Base-by-base conservation (phyloP, 2,888 invertebrate species). In the Trachelus stipa region DNA sequence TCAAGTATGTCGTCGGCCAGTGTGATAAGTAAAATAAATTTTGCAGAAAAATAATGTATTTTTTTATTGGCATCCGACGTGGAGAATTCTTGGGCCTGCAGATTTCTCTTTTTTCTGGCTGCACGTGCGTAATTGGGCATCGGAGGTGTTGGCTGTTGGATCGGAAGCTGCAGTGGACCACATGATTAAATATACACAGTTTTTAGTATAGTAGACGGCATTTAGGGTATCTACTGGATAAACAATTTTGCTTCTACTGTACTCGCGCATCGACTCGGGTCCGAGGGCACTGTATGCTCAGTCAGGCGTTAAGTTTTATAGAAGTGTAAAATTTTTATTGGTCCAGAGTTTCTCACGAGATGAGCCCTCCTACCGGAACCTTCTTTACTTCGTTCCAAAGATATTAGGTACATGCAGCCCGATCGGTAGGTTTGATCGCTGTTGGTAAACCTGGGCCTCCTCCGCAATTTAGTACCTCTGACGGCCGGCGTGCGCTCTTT, bases 321-420 rank as follows among this genome's bases (percentile, higher is more conserved):
- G 87, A 89, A 88, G 89, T 90, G 90, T 90, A 90, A 90, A 90
- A 90, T 89, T 90, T 85, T 81, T 84, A 88, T 90, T 90, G 90
- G 90, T 90, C 90, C 90, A 90, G 88, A 90, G 87, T 88, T 81
- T 80, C 80, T 80, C 77, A 81, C 80, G 81, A 79, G 82, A 80
- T 82, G 79, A 79, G 56, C 76, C 69, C 73, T 75, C 74, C 74
- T 35, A 34, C 35, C n/a, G 2, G 33, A 30, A 4, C 74, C 74
- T 30, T 40, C 35, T 40, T 34, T 74, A 30, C 12, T 23, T 35
- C 74, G 74, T 34, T 23, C 34, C 30, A 34, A n/a, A 12, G 2
- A 23, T 23, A 23, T 23, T 23, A 37, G 12, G 12, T 37, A 9
- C 35, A 23, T 9, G 35, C 3, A 23, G 30, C 23, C 34, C 74